Evolutionary conservation across 2,888 invertebrate genomes (phyloP).

Genomic region (Gymnosoma rotundatum): DNA sequence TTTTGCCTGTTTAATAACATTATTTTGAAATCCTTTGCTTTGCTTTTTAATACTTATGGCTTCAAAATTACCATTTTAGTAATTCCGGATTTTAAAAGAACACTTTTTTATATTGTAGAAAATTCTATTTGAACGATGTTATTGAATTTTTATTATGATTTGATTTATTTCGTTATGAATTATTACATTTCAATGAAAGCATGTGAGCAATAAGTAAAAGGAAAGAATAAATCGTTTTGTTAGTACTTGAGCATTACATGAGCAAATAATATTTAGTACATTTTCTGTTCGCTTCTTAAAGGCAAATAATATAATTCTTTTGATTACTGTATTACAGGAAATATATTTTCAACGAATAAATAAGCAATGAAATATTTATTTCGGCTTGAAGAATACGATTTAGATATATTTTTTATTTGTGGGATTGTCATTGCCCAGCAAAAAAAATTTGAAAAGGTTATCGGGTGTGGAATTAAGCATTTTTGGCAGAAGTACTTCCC

Average conservation of each 20-base stretch:
- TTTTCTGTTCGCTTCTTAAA: neutral
- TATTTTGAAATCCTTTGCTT: too few relatives aligned
- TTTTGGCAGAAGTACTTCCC: too few relatives aligned
- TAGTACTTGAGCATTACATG: neutral
- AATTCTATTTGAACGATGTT: conserved; percentile 51
- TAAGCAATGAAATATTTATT: too few relatives aligned
- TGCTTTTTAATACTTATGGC: too few relatives aligned
- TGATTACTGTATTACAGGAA: conserved; percentile 16
- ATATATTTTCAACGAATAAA: neutral
- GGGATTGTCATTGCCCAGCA: too few relatives aligned
- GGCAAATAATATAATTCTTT: neutral
- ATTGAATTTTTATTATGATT: conserved; percentile 62
- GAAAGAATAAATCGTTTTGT: neutral
- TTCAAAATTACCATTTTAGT: too few relatives aligned
- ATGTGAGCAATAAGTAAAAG: conserved; percentile 11
- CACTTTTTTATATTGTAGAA: conserved; percentile 42
- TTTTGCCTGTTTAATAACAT: too few relatives aligned
- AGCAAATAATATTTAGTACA: neutral
- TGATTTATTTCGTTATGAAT: conserved; percentile 53
- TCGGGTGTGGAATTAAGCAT: too few relatives aligned
- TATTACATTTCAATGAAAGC: conserved; percentile 4
- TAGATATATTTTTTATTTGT: too few relatives aligned
- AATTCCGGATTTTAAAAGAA: too few relatives aligned
- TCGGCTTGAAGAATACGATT: too few relatives aligned
- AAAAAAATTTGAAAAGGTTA: too few relatives aligned